These are phyloP conservation scores for Lacerta viridis DNA, from an alignment of 2,797 vertebrate species.

Conservation along the genomic window DNA sequence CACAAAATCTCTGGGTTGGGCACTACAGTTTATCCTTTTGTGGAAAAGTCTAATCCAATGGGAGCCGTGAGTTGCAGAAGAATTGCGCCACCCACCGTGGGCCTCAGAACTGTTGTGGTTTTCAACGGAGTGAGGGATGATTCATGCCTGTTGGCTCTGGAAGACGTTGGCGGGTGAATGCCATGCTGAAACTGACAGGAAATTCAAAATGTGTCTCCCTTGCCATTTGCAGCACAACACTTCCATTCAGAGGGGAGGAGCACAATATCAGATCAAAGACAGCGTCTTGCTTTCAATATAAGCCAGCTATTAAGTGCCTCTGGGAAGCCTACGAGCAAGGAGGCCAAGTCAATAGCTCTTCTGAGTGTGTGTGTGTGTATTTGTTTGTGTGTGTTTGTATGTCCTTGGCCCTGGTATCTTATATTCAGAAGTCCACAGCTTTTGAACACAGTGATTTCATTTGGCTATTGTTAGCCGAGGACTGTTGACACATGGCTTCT, in stretches of 20 bases:
- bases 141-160: background rate
- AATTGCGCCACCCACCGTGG: background rate
- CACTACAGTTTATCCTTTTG: background rate
- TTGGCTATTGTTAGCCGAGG: background rate
- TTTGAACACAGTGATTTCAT: background rate
- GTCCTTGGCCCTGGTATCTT: background rate
- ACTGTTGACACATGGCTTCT: background rate
- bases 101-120: conserved; percentile 9
- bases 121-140: background rate
- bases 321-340: background rate
- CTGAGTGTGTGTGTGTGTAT: background rate
- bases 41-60: background rate
- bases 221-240: background rate
- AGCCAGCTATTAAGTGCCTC: background rate
- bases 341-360: background rate
- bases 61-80: background rate
- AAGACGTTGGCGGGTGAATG: background rate
- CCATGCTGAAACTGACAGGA: background rate
- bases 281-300: background rate
- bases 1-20: too few species aligned
- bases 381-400: background rate
- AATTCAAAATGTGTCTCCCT: background rate
- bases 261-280: background rate
- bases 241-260: background rate
- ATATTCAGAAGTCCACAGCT: background rate